Percentiles rank a stretch among this genome's conserved stretches.
These are phyloP conservation scores for Papilio polyxenes DNA, from an alignment of 1,140 invertebrate genomes.

Conservation along the genomic window DNA sequence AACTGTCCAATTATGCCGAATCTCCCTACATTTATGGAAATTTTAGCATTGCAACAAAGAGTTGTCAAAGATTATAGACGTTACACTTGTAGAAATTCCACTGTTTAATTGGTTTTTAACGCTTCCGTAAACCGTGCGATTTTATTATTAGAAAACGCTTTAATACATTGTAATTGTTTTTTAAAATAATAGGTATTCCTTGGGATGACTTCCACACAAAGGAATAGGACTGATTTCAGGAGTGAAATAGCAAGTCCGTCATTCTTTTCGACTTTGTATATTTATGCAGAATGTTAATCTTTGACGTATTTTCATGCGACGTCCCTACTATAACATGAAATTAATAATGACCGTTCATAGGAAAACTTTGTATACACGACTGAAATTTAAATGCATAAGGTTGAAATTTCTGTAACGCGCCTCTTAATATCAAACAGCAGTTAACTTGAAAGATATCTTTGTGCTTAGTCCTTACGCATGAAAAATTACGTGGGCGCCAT, in stretches of 20 bases:
- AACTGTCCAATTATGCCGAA: too few relatives aligned
- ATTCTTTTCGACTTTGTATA: not conserved
- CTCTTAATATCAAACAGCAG: not conserved
- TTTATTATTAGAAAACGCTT: not conserved
- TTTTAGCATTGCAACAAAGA: not conserved
- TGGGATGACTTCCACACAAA: not conserved
- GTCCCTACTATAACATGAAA: slow-evolving; percentile 1
- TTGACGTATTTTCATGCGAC: not conserved
- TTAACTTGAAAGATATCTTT: not conserved
- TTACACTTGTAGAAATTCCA: not conserved
- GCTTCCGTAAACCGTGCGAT: not conserved
- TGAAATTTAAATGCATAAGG: not conserved
- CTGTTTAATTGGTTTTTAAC: not conserved
- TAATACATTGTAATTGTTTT: not conserved
- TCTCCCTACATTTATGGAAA: not conserved
- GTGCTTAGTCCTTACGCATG: not conserved
- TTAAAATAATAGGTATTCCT: not conserved
- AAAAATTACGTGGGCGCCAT: not conserved
- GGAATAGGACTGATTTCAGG: not conserved
- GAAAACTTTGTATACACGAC: not conserved
- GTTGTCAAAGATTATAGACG: not conserved
- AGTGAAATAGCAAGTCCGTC: not conserved
- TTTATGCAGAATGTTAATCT: not conserved
- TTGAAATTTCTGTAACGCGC: not conserved
- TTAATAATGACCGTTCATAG: not conserved